Evolutionary conservation across 2,888 invertebrate genomes (phyloP).

Genomic region (Graphium colonna): DNA sequence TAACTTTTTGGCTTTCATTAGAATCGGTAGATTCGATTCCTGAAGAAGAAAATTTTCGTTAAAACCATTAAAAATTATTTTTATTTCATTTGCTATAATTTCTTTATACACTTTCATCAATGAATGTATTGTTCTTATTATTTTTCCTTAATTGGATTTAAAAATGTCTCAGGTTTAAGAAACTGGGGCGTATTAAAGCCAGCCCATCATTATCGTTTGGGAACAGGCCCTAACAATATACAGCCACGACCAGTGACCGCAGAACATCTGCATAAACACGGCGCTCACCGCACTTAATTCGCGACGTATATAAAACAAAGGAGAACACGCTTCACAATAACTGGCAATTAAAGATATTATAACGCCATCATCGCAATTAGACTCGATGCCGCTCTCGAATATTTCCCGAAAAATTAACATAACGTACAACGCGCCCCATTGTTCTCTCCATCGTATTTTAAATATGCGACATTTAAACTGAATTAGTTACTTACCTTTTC

Average conservation of each 20-base stretch:
- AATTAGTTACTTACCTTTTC: conserved; percentile 13
- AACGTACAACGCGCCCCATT: not conserved
- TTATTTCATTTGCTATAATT: too few relatives aligned
- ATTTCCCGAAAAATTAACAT: not conserved
- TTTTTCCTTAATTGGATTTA: too few relatives aligned
- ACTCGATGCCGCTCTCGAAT: not conserved
- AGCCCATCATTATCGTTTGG: conserved; percentile 7
- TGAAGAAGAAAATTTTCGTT: too few relatives aligned
- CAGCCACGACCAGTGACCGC: conserved; percentile 6
- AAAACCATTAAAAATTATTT: too few relatives aligned
- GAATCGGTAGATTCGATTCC: too few relatives aligned
- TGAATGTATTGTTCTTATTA: too few relatives aligned
- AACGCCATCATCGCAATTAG: conserved; percentile 1
- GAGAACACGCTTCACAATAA: not conserved
- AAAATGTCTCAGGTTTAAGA: too few relatives aligned
- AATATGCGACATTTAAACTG: not conserved
- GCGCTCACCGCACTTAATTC: conserved; percentile 4
- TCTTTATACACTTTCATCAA: too few relatives aligned
- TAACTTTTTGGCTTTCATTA: too few relatives aligned
- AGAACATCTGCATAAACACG: conserved; percentile 16
- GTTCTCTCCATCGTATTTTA: not conserved
- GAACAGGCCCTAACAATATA: conserved; percentile 11
- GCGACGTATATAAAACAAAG: conserved; percentile 8
- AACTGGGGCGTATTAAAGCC: too few relatives aligned
- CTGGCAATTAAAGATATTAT: not conserved